phyloP scores from a whole-genome alignment of 2,113 vertebrate genomes.

The Oncorhynchus clarkii region DNA sequence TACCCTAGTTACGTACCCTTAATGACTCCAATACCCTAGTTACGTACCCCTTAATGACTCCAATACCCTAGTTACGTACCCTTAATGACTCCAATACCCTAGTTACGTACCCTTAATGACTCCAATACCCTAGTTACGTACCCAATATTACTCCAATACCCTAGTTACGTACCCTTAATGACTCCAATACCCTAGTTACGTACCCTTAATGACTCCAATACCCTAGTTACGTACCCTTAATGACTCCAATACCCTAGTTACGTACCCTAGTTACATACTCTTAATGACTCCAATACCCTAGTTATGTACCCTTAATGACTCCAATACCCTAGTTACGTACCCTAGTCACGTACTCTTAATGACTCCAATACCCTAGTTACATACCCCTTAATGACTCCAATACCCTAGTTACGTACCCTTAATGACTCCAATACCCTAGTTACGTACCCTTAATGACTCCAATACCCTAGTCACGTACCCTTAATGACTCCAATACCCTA shows the following conservation, averaged over 20 bases:
- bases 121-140: not conserved
- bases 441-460: not conserved
- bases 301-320: too few relatives aligned
- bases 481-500: not conserved
- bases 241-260: not conserved
- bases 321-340: too few relatives aligned
- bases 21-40: not conserved
- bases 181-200: not conserved
- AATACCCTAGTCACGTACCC: constrained; percentile 3
- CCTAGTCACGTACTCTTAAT: too few relatives aligned
- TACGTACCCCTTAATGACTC: not conserved
- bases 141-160: not conserved
- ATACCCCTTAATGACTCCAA: too few relatives aligned
- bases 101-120: constrained; percentile 1
- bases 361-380: too few relatives aligned
- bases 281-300: too few relatives aligned
- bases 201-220: not conserved
- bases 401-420: too few relatives aligned
- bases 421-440: constrained; percentile 6
- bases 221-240: not conserved
- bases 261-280: too few relatives aligned
- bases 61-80: not conserved
- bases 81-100: not conserved
- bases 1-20: constrained; percentile 2
- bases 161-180: constrained; percentile 1